phyloP scores from a whole-genome alignment of 1,140 invertebrate species.

The Meloidogyne chitwoodi region DNA sequence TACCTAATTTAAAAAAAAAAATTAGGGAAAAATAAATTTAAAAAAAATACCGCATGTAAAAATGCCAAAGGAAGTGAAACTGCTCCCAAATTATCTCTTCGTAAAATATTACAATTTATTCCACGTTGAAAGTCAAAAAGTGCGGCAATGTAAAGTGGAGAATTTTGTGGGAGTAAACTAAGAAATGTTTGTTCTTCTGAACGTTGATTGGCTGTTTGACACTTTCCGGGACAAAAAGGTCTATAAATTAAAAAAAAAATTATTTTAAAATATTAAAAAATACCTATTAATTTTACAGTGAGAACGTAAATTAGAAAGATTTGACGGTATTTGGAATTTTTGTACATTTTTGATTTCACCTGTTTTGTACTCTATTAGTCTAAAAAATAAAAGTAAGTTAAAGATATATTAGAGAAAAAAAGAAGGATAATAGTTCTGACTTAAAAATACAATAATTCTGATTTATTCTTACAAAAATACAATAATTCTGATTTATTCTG shows the following conservation, averaged over 20 bases:
- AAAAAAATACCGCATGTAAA: conserved; percentile 39
- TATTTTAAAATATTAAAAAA: not conserved
- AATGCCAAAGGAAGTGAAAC: conserved; percentile 53
- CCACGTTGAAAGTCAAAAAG: conserved; percentile 55
- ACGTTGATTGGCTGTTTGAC: not conserved
- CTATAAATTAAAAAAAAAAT: not conserved
- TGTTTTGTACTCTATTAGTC: conserved; percentile 29
- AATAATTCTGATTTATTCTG: too few species aligned
- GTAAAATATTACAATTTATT: conserved; percentile 37
- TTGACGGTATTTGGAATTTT: conserved; percentile 5
- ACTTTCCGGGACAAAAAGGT: conserved; percentile 1
- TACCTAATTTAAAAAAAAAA: conserved; percentile 20
- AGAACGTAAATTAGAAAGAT: conserved; percentile 40
- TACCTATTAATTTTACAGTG: conserved; percentile 44
- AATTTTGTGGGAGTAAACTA: conserved; percentile 46
- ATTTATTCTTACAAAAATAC: too few species aligned
- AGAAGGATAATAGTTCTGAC: too few species aligned
- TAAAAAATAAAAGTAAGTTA: not conserved
- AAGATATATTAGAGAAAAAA: not conserved
- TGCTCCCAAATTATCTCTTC: conserved; percentile 22
- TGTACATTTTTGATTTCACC: conserved; percentile 22
- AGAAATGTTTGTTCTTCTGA: conserved; percentile 31
- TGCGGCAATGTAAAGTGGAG: conserved; percentile 49
- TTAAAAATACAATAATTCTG: too few species aligned
- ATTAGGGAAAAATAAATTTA: not conserved